phyloP scores from a whole-genome alignment of 2,797 vertebrate species.

The Pelobates cultripes region DNA sequence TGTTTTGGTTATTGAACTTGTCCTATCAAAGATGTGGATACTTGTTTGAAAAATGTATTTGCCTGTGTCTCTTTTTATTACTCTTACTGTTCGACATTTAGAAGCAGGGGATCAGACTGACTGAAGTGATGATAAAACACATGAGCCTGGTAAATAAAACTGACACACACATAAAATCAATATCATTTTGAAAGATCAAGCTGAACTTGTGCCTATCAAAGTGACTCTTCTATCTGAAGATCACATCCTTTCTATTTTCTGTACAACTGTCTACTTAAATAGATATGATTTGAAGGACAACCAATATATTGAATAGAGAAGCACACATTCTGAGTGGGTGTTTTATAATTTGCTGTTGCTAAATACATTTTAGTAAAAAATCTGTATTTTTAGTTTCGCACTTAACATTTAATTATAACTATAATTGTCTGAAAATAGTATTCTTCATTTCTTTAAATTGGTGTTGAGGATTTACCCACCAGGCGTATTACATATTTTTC shows the following conservation, averaged over 20 bases:
- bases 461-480: no score
- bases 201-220: slow-evolving; percentile 51
- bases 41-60: slow-evolving; percentile 53
- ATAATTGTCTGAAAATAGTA: not conserved
- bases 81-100: slow-evolving; percentile 53
- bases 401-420: not conserved
- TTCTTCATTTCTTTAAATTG: not conserved
- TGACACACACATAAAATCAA: slow-evolving; percentile 62
- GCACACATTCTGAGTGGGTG: not conserved
- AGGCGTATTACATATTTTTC: no score
- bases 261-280: slow-evolving; percentile 16
- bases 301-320: not conserved
- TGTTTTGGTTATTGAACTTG: slow-evolving; percentile 59
- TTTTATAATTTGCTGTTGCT: not conserved
- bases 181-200: slow-evolving; percentile 60
- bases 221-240: slow-evolving; percentile 44
- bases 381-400: not conserved
- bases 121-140: slow-evolving; percentile 59
- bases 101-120: slow-evolving; percentile 47
- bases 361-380: not conserved
- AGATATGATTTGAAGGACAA: not conserved
- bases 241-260: slow-evolving; percentile 22
- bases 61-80: slow-evolving; percentile 53
- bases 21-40: slow-evolving; percentile 57
- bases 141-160: slow-evolving; percentile 55